phyloP scores from a whole-genome alignment of 2,797 vertebrate genomes.

The Lagodon rhomboides region DNA sequence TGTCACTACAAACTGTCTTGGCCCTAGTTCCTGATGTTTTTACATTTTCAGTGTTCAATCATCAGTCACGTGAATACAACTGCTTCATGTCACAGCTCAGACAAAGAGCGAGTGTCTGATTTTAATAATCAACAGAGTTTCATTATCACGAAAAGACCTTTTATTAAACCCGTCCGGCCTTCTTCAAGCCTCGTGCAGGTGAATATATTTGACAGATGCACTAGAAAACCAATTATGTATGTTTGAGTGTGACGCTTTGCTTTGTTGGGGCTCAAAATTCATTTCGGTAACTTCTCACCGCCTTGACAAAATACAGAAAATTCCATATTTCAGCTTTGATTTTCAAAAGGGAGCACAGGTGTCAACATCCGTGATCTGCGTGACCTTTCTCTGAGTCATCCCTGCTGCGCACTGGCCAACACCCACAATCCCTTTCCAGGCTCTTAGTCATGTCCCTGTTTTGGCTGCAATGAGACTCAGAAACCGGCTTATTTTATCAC shows the following conservation, averaged over 20 bases:
- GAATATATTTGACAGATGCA: background rate
- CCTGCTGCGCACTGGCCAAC: constrained; percentile 38
- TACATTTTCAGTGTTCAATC: background rate
- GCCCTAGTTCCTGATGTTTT: background rate
- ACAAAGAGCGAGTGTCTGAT: constrained; percentile 12
- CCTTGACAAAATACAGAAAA: background rate
- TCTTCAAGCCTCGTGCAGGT: too few species aligned
- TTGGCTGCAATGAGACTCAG: constrained; percentile 26
- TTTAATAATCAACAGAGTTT: background rate
- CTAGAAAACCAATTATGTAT: background rate
- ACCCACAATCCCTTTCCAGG: constrained; percentile 39
- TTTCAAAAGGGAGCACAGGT: constrained; percentile 37
- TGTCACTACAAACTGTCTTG: too few species aligned
- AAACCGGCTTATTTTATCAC: constrained; percentile 31
- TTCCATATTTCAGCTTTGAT: constrained; percentile 5
- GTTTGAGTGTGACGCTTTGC: background rate
- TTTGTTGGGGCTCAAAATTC: background rate
- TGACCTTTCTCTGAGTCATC: constrained; percentile 64
- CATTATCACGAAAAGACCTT: background rate
- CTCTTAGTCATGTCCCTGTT: constrained; percentile 54
- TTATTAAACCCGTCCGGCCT: too few species aligned
- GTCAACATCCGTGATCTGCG: constrained; percentile 41
- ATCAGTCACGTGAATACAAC: background rate
- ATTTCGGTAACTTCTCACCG: background rate
- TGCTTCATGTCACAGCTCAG: background rate